These are phyloP conservation scores for Artibeus lituratus DNA, from an alignment of 2,797 vertebrate species.

Conservation along the genomic window DNA sequence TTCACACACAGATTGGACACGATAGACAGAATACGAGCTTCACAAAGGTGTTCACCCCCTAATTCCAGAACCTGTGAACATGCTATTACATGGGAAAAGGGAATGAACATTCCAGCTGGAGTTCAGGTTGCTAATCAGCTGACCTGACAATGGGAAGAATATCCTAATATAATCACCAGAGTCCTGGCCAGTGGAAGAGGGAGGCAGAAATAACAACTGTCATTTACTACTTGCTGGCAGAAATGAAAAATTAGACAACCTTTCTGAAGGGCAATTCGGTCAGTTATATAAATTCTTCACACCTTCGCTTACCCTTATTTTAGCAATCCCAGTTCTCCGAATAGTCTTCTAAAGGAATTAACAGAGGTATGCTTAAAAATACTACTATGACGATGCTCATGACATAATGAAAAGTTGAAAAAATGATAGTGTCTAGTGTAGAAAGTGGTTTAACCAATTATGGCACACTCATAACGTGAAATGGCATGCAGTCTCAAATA, in stretches of 20 bases:
- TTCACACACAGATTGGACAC: neutral
- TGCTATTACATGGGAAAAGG: neutral
- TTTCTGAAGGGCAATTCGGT: neutral
- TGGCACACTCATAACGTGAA: neutral
- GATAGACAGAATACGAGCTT: neutral
- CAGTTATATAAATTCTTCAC: neutral
- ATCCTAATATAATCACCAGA: neutral
- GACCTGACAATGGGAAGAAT: neutral
- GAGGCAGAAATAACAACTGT: neutral
- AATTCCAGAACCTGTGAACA: neutral
- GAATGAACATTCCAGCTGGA: neutral
- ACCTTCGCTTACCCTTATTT: neutral
- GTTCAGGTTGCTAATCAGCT: neutral
- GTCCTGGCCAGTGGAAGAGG: neutral
- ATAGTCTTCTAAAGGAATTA: constrained; percentile 9
- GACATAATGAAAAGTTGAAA: neutral
- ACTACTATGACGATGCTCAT: neutral
- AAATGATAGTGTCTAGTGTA: neutral
- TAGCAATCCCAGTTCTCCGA: neutral
- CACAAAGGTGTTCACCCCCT: neutral
- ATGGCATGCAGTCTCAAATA: neutral
- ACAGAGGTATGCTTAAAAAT: neutral
- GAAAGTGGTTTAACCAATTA: neutral
- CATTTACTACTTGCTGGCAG: neutral
- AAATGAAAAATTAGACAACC: neutral